Conservation (phyloP, 2,797 vertebrate genomes). For the Synanceia verrucosa region DNA sequence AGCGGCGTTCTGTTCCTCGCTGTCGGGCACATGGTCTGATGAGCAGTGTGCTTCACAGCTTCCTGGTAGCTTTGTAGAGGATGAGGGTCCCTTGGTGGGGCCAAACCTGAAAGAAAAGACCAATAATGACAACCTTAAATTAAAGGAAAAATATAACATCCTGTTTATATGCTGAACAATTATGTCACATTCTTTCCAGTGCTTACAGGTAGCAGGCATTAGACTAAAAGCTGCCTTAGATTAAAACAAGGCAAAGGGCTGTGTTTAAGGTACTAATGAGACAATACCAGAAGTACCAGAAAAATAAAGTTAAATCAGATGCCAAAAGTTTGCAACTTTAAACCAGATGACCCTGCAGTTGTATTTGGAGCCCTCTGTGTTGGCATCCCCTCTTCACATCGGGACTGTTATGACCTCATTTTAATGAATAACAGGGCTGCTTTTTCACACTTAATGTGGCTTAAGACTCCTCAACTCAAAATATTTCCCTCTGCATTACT, state of each 20-base stretch:
- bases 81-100: neutral
- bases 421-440: neutral
- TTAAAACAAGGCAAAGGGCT: neutral
- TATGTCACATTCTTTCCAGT: neutral
- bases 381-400: too few species aligned
- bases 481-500: neutral
- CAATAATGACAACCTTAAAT: neutral
- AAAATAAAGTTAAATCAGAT: too few species aligned
- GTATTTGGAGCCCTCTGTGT: too few species aligned
- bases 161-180: neutral
- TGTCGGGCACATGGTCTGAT: slow-evolving; percentile 1
- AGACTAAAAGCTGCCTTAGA: neutral
- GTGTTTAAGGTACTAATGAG: neutral
- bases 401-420: too few species aligned
- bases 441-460: too few species aligned
- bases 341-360: too few species aligned
- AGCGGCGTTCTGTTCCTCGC: neutral
- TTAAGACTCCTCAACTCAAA: neutral
- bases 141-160: neutral
- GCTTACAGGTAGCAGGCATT: neutral
- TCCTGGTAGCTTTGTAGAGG: slow-evolving; percentile 23
- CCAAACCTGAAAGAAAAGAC: slow-evolving; percentile 42
- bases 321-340: too few species aligned
- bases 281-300: too few species aligned
- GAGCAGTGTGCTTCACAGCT: neutral